phyloP scores from a whole-genome alignment of 2,797 vertebrate genomes.

The Oceanodroma leucorhoa region DNA sequence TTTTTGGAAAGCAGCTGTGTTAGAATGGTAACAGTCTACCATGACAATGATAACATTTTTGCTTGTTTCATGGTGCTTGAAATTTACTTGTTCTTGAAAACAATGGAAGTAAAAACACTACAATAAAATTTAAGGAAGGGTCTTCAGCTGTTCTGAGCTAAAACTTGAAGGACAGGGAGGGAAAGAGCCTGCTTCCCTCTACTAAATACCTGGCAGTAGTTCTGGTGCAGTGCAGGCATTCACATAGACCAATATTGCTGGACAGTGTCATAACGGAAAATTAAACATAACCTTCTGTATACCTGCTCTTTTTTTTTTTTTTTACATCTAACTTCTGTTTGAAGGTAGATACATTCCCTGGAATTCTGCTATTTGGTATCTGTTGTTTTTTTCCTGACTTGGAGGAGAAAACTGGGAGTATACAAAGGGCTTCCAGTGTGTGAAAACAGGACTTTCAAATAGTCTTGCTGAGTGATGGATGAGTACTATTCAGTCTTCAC shows the following conservation, averaged over 20 bases:
- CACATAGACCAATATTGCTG: background rate
- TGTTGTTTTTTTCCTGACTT: background rate
- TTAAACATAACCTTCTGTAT: background rate
- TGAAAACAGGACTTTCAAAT: background rate
- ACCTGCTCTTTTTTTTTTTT: background rate
- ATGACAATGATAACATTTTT: background rate
- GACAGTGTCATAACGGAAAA: background rate
- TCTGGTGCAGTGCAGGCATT: background rate
- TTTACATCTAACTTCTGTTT: background rate
- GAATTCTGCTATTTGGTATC: background rate
- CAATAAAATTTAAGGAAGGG: background rate
- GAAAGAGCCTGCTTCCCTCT: background rate
- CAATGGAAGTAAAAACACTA: background rate
- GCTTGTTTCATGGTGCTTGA: rapidly evolving
- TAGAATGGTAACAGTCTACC: background rate
- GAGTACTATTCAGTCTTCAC: background rate
- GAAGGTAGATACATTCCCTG: background rate
- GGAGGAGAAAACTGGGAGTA: background rate
- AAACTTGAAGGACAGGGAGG: background rate
- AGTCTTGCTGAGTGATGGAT: background rate
- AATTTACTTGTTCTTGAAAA: background rate
- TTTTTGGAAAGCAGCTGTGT: background rate
- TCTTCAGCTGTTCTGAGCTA: background rate
- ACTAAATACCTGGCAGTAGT: background rate
- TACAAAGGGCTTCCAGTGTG: background rate